These are phyloP conservation scores for Actias luna DNA, from an alignment of 2,888 invertebrate genomes.

Conservation along the genomic window DNA sequence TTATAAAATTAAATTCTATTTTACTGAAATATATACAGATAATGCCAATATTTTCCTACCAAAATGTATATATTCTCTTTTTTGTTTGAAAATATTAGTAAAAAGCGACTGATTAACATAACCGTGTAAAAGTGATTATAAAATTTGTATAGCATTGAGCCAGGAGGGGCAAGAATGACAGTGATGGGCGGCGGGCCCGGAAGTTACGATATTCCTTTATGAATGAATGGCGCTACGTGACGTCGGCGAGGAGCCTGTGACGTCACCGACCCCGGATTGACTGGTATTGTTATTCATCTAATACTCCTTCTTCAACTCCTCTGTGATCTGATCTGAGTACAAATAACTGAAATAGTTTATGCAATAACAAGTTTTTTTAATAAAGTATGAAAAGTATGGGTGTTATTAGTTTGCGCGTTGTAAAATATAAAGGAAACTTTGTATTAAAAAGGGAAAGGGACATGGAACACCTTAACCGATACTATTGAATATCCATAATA, in stretches of 20 bases:
- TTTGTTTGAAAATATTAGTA: neutral
- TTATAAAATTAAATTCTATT: neutral
- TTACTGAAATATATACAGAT: neutral
- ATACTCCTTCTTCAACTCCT: neutral
- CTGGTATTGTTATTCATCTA: neutral
- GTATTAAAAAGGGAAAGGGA: too few relatives aligned
- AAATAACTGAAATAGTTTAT: neutral
- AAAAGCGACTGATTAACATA: neutral
- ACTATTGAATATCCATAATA: too few relatives aligned
- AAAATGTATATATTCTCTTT: neutral
- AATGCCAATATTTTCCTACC: neutral
- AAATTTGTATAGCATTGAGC: slow-evolving; percentile 41
- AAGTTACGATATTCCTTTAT: slow-evolving; percentile 67
- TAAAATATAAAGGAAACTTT: too few relatives aligned
- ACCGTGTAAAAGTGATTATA: slow-evolving; percentile 12
- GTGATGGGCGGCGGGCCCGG: slow-evolving; percentile 49
- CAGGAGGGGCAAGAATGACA: slow-evolving; percentile 18
- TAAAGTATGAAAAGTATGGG: too few relatives aligned
- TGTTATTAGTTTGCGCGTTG: too few relatives aligned
- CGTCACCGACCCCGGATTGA: slow-evolving; percentile 39
- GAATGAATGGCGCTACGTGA: slow-evolving; percentile 61
- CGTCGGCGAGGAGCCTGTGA: slow-evolving; percentile 46
- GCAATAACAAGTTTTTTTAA: too few relatives aligned
- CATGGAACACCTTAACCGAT: too few relatives aligned
- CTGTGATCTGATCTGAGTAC: neutral